Base-by-base conservation (phyloP, 2,888 invertebrate genomes). In the Platycnemis pennipes region DNA sequence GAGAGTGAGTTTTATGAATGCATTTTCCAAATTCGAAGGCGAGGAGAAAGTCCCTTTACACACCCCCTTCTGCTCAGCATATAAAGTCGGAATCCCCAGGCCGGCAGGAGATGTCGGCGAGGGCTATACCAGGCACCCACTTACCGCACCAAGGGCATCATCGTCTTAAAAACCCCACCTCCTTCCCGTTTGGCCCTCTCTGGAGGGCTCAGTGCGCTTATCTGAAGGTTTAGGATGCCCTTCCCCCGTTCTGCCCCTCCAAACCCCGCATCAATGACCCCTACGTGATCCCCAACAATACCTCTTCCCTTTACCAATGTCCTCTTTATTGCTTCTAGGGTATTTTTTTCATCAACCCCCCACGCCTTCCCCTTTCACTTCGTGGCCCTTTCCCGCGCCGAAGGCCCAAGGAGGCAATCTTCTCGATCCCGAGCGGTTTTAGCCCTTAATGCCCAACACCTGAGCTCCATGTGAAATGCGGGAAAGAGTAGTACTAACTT, bases 221-320 rank as follows among this genome's bases (percentile, higher is more conserved):
- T 89, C 91, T 69, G 63, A 26, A 77, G 87, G 87, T 87, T 87
- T 87, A 87, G 77, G 37, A 19, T 11, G 42, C 2, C 37, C 86
- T 22, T 37, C 42, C 46, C 44, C 87, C 13, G 45, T 46, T 31
- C 53, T 37, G 44, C 91, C 56, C 91, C 37, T 42, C 56, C 53
- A 42, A 26, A 42, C 63, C 91, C 63, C 69, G 42, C 91, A 42
- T 56, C 91, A 91, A 91, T 63, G 91, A 91, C 91, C 91, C 26
- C 63, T 56, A 63, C 91, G 91, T 91, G 91, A 91, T 91, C 91
- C 91, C 91, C 44, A 63, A 91, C 91, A 91, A 91, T 91, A 45
- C 91, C 91, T 91, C 42, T 91, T 91, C 91, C 91, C 77, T 77
- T n/a, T 77, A 77, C 77, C 77, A 77, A 37, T 77, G 77, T 11